These are phyloP conservation scores for Megamerina dolium DNA, from an alignment of 2,888 invertebrate species.

Conservation along the genomic window DNA sequence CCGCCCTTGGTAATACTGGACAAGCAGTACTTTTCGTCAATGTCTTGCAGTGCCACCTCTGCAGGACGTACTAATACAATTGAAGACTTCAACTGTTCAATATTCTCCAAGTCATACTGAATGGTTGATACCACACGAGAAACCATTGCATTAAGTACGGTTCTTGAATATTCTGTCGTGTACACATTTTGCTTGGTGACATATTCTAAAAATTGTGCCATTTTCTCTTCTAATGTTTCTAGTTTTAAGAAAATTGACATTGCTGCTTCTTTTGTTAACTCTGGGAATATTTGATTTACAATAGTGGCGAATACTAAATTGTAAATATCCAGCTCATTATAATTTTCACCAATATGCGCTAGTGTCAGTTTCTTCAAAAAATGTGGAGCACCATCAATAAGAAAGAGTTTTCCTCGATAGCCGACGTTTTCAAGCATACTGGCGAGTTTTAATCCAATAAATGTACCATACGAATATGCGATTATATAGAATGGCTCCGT, in stretches of 20 bases:
- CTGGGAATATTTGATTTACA: slow-evolving; percentile 40
- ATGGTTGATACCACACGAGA: slow-evolving; percentile 55
- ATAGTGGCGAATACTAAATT: slow-evolving; percentile 36
- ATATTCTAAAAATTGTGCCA: slow-evolving; percentile 51
- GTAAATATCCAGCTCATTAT: slow-evolving; percentile 38
- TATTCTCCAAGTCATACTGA: slow-evolving; percentile 48
- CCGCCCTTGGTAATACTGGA: slow-evolving; percentile 55
- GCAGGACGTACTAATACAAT: slow-evolving; percentile 61
- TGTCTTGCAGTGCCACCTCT: slow-evolving; percentile 52
- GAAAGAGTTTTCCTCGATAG: slow-evolving; percentile 57
- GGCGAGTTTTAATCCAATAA: slow-evolving; percentile 72
- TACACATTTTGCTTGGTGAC: slow-evolving; percentile 47
- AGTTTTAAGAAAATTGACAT: slow-evolving; percentile 51
- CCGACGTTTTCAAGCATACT: slow-evolving; percentile 64
- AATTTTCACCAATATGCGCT: slow-evolving; percentile 34
- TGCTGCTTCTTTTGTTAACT: slow-evolving; percentile 36
- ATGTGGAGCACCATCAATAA: slow-evolving; percentile 78
- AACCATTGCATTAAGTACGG: slow-evolving; percentile 49
- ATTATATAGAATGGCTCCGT: slow-evolving; percentile 65
- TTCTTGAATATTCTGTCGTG: slow-evolving; percentile 47
- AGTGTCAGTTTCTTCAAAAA: slow-evolving; percentile 54
- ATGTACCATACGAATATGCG: slow-evolving; percentile 84
- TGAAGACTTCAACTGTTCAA: slow-evolving; percentile 52
- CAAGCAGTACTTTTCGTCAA: slow-evolving; percentile 63
- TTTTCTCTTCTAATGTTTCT: slow-evolving; percentile 55